Conservation (phyloP, 2,888 invertebrate genomes). For the Tubulanus polymorphus region DNA sequence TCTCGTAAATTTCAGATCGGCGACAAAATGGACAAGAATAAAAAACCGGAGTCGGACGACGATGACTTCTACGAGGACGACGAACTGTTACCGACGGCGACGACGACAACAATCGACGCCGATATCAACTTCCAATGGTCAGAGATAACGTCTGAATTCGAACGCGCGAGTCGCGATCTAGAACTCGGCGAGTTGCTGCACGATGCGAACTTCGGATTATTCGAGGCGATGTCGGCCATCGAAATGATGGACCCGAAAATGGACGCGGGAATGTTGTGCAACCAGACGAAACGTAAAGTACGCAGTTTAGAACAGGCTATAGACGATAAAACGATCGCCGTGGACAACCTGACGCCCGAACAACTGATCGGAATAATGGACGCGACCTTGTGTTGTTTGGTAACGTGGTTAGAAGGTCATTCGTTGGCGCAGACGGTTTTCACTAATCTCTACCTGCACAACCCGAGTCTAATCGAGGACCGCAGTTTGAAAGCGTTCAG, state of each 20-base stretch:
- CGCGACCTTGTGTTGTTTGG: slow-evolving; percentile 86
- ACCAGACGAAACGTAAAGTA: slow-evolving; percentile 71
- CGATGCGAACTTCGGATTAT: slow-evolving; percentile 71
- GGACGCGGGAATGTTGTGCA: slow-evolving; percentile 98
- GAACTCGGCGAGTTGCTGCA: slow-evolving; percentile 86
- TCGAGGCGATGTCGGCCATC: slow-evolving; percentile 99
- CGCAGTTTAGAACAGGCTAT: slow-evolving; percentile 83
- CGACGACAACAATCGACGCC: background rate
- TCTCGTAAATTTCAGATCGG: too few relatives aligned
- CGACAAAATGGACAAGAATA: too few relatives aligned
- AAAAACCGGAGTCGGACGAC: too few relatives aligned
- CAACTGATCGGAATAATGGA: slow-evolving; percentile 93
- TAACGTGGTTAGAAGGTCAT: slow-evolving; percentile 89
- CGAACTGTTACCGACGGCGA: background rate
- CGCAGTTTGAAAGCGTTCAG: slow-evolving; percentile 80
- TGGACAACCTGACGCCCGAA: slow-evolving; percentile 67
- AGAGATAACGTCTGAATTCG: slow-evolving; percentile 48
- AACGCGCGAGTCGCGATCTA: slow-evolving; percentile 60
- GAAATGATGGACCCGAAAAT: slow-evolving; percentile 99
- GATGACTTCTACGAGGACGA: too few relatives aligned
- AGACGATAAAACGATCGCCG: too few relatives aligned
- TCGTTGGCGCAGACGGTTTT: slow-evolving; percentile 90
- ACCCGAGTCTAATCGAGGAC: slow-evolving; percentile 79
- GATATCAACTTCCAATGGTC: slow-evolving; percentile 39
- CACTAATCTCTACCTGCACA: slow-evolving; percentile 91